phyloP scores from a whole-genome alignment of 2,888 invertebrate genomes.

The Hedya salicella region DNA sequence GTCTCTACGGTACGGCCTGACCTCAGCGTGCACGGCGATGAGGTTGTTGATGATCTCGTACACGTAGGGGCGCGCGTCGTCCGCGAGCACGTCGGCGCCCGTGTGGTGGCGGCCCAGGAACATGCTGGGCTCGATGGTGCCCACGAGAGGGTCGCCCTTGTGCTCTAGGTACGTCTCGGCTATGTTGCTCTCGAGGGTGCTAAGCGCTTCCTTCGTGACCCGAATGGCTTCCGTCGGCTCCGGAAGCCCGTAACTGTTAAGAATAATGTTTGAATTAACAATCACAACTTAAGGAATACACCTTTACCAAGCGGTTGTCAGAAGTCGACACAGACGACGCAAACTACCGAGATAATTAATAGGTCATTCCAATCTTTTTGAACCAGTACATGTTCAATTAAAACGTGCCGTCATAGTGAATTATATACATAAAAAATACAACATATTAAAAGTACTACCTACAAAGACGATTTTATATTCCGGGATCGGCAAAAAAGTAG shows the following conservation, averaged over 20 bases:
- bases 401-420: too few species aligned
- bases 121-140: conserved; percentile 98
- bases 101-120: conserved; percentile 95
- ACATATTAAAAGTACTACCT: too few species aligned
- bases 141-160: conserved; percentile 96
- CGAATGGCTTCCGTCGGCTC: conserved; percentile 89
- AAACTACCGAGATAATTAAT: too few species aligned
- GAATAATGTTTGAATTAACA: not conserved
- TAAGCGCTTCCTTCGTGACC: conserved; percentile 87
- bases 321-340: too few species aligned
- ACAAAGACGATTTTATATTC: too few species aligned
- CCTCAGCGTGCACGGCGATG: conserved; percentile 91
- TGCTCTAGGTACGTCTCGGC: conserved; percentile 94
- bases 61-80: conserved; percentile 93
- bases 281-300: not conserved
- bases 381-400: too few species aligned
- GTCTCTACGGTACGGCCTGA: conserved; percentile 53
- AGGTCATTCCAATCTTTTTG: too few species aligned
- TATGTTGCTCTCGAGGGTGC: conserved; percentile 86
- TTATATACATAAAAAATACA: too few species aligned
- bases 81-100: conserved; percentile 87
- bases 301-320: too few species aligned
- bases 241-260: conserved; percentile 88
- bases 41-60: conserved; percentile 94
- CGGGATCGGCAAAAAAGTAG: too few species aligned